Conservation (phyloP, 2,797 vertebrate genomes). For the Chaetodon trifasciatus region DNA sequence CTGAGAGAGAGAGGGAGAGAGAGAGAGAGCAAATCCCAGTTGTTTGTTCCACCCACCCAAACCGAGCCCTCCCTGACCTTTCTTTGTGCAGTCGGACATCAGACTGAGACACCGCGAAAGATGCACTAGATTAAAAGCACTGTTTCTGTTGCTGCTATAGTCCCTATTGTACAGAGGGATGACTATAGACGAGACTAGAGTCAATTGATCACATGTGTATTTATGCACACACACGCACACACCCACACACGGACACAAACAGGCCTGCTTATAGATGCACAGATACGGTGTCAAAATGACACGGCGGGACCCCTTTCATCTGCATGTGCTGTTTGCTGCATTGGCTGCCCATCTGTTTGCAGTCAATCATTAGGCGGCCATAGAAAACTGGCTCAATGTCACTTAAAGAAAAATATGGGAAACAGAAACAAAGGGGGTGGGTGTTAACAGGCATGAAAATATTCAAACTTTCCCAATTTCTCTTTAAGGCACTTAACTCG, state of each 20-base stretch:
- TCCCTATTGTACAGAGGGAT: slow-evolving; percentile 63
- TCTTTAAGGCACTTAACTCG: background rate
- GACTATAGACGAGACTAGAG: slow-evolving; percentile 43
- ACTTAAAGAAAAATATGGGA: slow-evolving; percentile 24
- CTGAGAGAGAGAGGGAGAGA: slow-evolving; percentile 37
- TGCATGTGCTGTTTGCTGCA: slow-evolving; percentile 53
- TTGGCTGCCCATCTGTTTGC: slow-evolving; percentile 59
- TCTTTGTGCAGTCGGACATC: slow-evolving; percentile 75
- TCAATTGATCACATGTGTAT: slow-evolving; percentile 61
- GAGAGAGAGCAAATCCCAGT: slow-evolving; percentile 63
- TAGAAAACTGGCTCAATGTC: slow-evolving; percentile 42
- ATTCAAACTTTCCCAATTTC: background rate
- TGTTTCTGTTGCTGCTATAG: slow-evolving; percentile 56
- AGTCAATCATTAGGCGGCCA: slow-evolving; percentile 64
- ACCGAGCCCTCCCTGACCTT: slow-evolving; percentile 73
- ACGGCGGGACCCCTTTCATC: slow-evolving; percentile 70
- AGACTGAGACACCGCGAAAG: slow-evolving; percentile 64
- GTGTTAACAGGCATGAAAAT: slow-evolving; percentile 32
- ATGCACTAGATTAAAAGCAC: slow-evolving; percentile 80
- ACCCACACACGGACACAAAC: slow-evolving; percentile 39
- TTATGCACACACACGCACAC: slow-evolving; percentile 63
- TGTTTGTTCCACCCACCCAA: slow-evolving; percentile 80
- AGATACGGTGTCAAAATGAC: slow-evolving; percentile 62
- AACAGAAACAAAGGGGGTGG: background rate
- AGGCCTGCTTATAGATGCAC: slow-evolving; percentile 56